Evolutionary conservation across 2,797 vertebrate genomes (phyloP).

Genomic region (Poecilia wingei): DNA sequence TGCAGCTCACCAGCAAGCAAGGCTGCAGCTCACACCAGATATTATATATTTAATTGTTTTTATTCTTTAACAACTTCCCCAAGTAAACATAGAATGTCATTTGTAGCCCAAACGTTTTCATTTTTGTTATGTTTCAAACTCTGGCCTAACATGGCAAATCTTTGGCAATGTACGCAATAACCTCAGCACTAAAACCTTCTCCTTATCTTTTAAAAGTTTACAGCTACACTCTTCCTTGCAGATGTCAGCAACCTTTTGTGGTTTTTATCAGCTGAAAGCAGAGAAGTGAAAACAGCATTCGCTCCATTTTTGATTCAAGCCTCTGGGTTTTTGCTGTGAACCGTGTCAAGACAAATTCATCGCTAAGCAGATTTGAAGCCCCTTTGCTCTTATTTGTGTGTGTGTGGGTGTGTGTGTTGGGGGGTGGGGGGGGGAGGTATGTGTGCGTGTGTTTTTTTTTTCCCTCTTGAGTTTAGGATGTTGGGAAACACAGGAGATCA

Average conservation of each 20-base stretch:
- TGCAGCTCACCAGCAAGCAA: conserved; percentile 31
- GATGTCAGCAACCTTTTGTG: not conserved
- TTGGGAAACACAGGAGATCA: conserved; percentile 17
- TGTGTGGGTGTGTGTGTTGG: not conserved
- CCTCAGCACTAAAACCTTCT: conserved; percentile 6
- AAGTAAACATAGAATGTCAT: not conserved
- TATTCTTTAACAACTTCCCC: not conserved
- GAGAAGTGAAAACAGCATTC: conserved; percentile 30
- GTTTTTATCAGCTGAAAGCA: conserved; percentile 18
- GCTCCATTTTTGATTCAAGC: conserved; percentile 15
- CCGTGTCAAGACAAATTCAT: conserved; percentile 7
- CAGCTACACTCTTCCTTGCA: conserved; percentile 16
- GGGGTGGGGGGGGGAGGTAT: no score
- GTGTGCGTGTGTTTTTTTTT: not conserved
- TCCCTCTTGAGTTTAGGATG: conserved; percentile 8
- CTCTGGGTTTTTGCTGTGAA: conserved; percentile 18
- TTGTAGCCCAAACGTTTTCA: not conserved
- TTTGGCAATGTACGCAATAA: not conserved
- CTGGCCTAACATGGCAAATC: not conserved
- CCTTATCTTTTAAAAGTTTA: conserved; percentile 24
- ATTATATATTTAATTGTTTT: not conserved
- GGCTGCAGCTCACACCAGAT: conserved; percentile 62
- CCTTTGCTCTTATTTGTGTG: conserved; percentile 4
- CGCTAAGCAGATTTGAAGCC: not conserved
- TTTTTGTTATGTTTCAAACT: not conserved